phyloP scores from a whole-genome alignment of 1,140 invertebrate genomes.

The Drosophila cardini region DNA sequence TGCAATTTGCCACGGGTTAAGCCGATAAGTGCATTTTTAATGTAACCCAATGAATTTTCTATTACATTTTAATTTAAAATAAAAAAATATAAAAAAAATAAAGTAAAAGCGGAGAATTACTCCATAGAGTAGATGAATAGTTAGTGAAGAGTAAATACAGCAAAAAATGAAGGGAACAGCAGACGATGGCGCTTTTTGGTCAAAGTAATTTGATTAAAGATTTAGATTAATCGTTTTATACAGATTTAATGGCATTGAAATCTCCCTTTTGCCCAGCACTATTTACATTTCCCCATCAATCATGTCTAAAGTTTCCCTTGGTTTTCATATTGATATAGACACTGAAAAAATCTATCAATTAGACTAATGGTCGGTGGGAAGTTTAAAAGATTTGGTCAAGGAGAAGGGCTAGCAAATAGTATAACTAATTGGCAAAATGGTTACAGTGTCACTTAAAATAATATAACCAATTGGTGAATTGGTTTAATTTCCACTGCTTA shows the following conservation, averaged over 20 bases:
- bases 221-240: conserved; percentile 80
- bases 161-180: conserved; percentile 18
- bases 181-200: conserved; percentile 40
- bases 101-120: neutral
- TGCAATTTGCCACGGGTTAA: conserved; percentile 74
- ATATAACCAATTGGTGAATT: neutral
- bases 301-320: conserved; percentile 56
- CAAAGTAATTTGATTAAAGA: conserved; percentile 75
- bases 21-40: conserved; percentile 83
- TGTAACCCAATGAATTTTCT: conserved; percentile 81
- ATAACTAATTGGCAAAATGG: conserved; percentile 23
- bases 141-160: conserved; percentile 14
- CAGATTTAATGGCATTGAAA: conserved; percentile 70
- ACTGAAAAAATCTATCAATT: conserved; percentile 68
- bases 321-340: conserved; percentile 28
- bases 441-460: neutral
- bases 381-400: neutral
- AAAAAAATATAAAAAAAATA: conserved; percentile 62
- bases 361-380: conserved; percentile 54
- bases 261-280: conserved; percentile 36
- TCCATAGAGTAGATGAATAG: neutral
- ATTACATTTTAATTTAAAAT: conserved; percentile 83
- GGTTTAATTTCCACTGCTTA: too few species aligned
- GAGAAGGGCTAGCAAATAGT: conserved; percentile 6
- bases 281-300: conserved; percentile 63